phyloP scores from a whole-genome alignment of 2,113 vertebrate species.

The Myocastor coypus region DNA sequence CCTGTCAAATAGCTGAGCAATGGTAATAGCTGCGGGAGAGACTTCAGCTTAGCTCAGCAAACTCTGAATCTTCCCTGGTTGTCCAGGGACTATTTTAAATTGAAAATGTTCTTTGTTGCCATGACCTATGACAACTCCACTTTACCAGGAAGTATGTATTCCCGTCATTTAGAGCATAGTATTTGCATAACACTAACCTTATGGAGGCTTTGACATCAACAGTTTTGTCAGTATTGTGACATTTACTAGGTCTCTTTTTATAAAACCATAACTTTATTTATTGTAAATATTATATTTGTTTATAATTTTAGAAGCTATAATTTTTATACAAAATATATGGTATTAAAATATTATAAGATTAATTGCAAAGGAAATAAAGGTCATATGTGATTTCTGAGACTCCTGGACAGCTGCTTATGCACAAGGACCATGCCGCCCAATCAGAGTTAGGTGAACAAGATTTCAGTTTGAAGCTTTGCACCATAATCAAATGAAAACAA shows the following conservation, averaged over 20 bases:
- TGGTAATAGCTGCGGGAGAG: neutral
- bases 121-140: neutral
- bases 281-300: neutral
- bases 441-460: neutral
- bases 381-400: neutral
- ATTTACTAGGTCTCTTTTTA: neutral
- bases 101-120: slow-evolving; percentile 4
- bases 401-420: neutral
- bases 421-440: neutral
- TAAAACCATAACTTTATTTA: slow-evolving; percentile 1
- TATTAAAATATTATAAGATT: slow-evolving; percentile 8
- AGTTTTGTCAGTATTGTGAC: neutral
- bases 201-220: neutral
- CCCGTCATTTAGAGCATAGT: neutral
- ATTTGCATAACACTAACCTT: neutral
- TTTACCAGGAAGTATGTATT: neutral
- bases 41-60: neutral
- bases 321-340: neutral
- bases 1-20: neutral
- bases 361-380: neutral
- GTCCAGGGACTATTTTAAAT: neutral
- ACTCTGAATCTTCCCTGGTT: neutral
- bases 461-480: slow-evolving; percentile 27
- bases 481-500: neutral
- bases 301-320: neutral